phyloP scores from a whole-genome alignment of 2,797 vertebrate species.

The Cynodonichthys magdalenae region DNA sequence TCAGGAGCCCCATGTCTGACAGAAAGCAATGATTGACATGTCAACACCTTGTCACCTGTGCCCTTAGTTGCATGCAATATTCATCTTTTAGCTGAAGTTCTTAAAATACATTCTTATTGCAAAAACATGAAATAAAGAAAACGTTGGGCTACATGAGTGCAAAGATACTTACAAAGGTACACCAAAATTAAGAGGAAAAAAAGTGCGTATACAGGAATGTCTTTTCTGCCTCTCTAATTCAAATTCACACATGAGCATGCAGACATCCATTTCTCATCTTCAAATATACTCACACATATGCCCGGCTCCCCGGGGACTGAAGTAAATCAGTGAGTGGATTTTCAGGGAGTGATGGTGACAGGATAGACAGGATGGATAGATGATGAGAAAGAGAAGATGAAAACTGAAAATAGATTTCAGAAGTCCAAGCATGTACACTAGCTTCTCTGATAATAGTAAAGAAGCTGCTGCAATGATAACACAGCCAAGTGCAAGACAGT shows the following conservation, averaged over 20 bases:
- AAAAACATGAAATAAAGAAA: slow-evolving; percentile 16
- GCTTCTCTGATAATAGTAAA: slow-evolving; percentile 27
- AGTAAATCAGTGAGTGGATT: slow-evolving; percentile 66
- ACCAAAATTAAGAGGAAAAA: neutral
- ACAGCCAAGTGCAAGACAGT: neutral
- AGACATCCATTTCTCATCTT: slow-evolving; percentile 58
- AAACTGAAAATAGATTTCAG: slow-evolving; percentile 66
- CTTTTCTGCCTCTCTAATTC: slow-evolving; percentile 2
- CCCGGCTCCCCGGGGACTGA: slow-evolving; percentile 31
- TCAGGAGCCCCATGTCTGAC: slow-evolving; percentile 7
- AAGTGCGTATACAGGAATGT: slow-evolving; percentile 4
- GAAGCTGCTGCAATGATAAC: slow-evolving; percentile 9
- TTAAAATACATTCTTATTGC: slow-evolving; percentile 2
- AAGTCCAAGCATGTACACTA: slow-evolving; percentile 55
- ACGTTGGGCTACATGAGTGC: neutral
- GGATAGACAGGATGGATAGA: slow-evolving; percentile 65
- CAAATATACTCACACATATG: slow-evolving; percentile 47
- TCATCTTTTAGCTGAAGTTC: slow-evolving; percentile 29
- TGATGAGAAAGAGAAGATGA: slow-evolving; percentile 67
- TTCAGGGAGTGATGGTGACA: slow-evolving; percentile 68
- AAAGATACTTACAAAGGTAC: slow-evolving; percentile 6
- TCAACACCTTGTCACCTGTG: slow-evolving; percentile 32
- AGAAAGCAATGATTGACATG: slow-evolving; percentile 15
- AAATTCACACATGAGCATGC: slow-evolving; percentile 1
- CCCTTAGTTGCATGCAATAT: slow-evolving; percentile 5